phyloP scores from a whole-genome alignment of 2,888 invertebrate genomes.

The Drosophila sordidapex region DNA sequence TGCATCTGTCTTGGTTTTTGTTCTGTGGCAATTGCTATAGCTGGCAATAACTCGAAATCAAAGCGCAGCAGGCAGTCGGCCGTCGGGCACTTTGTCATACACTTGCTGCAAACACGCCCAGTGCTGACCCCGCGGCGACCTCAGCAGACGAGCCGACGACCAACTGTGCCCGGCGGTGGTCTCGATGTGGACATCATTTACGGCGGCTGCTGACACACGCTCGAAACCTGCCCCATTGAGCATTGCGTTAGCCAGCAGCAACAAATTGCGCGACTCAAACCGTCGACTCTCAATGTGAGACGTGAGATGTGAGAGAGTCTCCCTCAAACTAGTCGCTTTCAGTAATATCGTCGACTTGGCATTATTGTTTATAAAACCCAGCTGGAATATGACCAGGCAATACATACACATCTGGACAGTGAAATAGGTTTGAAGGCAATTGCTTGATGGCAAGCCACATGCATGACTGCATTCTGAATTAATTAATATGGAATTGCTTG shows the following conservation, averaged over 20 bases:
- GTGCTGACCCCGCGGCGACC: slow-evolving; percentile 54
- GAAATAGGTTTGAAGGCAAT: neutral
- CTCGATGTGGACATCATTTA: slow-evolving; percentile 69
- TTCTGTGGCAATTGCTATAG: slow-evolving; percentile 58
- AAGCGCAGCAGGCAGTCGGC: slow-evolving; percentile 68
- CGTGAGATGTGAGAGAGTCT: neutral
- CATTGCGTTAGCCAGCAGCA: slow-evolving; percentile 49
- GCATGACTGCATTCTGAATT: neutral
- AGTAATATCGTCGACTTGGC: slow-evolving; percentile 57
- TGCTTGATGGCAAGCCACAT: neutral
- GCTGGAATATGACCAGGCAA: slow-evolving; percentile 40
- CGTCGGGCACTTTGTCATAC: slow-evolving; percentile 64
- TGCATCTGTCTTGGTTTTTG: slow-evolving; percentile 20
- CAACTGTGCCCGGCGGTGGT: slow-evolving; percentile 33
- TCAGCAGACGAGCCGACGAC: neutral
- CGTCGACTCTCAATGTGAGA: slow-evolving; percentile 31
- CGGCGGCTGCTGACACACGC: slow-evolving; percentile 75
- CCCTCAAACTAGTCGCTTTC: slow-evolving; percentile 40
- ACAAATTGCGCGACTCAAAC: slow-evolving; percentile 46
- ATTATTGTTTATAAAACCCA: slow-evolving; percentile 67
- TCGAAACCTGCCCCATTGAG: slow-evolving; percentile 65
- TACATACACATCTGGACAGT: slow-evolving; percentile 3
- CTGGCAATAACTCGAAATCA: slow-evolving; percentile 78
- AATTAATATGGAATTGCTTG: neutral
- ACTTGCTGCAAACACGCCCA: slow-evolving; percentile 65